Evolutionary conservation across 2,888 invertebrate species (phyloP), one percentile per base, ranked within the genome.

Genomic region (Eueremaeus valkanovi): DNA sequence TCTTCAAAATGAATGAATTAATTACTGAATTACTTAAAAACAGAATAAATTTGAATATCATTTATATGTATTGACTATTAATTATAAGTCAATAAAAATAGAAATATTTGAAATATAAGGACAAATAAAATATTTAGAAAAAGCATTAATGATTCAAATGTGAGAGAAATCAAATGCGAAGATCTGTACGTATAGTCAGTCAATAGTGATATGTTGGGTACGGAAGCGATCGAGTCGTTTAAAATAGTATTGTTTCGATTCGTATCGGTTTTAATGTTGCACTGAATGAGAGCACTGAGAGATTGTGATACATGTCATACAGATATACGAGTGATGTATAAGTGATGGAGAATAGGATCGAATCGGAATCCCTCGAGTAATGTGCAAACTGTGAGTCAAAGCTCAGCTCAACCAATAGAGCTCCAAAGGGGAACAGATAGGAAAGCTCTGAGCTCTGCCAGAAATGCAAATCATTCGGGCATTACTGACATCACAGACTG

Each of bases 291-390:
- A 36, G 36, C 36, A 36, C 36, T 36, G 36, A 36, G 36, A 66
- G 66, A 66, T 66, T 66, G 66, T 66, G 66, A 66, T 66, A 66
- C 66, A 66, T 40, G 58, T 66, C 66, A 40, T 66, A 66, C 36
- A 66, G 33, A 36, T 66, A 66, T 66, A 66, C 36, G n/a, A 66
- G 27, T 31, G 27, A 36, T 40, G 31, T 40, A 66, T 40, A 66
- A 36, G 36, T 66, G 36, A 66, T 36, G 36, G 36, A 36, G n/a
- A 66, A 61, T 55, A 24, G 27, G 61, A 66, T 66, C 66, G 66
- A 36, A 36, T 33, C 33, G n/a, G 11, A 66, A 66, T 66, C 66
- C 36, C 66, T 36, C 3, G 66, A 66, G 66, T 66, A 21, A 66
- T 66, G 66, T 36, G 66, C 66, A 61, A 61, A 51, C 27, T 66